Base-by-base conservation (phyloP, 53 echinoderm and acorn worm genomes). In the Luidia sarsii region DNA sequence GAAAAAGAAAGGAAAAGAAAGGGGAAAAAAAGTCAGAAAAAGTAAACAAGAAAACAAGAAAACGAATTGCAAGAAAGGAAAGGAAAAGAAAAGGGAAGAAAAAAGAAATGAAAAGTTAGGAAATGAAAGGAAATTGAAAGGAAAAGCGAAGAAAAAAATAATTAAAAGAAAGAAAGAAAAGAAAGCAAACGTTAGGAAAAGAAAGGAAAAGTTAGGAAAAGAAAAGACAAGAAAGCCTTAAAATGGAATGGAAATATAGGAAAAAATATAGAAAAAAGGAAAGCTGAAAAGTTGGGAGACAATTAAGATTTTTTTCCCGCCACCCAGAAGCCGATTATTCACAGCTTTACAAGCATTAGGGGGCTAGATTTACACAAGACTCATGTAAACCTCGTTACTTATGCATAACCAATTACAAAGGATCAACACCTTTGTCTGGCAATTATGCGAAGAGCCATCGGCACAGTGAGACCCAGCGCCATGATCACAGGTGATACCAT, bases 371-470 rank as follows among this genome's bases (percentile, higher is more conserved):
- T 77, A 60, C 59, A 39, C 48, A n/a, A 77, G 77, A 77, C 32
- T 72, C 52, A 25, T 41, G 19, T 14, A 25, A 48, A 57, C 61
- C 60, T 77, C 61, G 43, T 77, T 60, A 61, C 60, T 61, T 77
- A 77, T 77, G 59, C 77, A 77, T 77, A 77, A 77, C 60, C 77
- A 77, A 77, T 77, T 77, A 77, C 43, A 77, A 60, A 60, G 77
- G 61, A 77, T 77, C 77, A 77, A 77, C 77, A 77, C 77, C 45
- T 60, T 41, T 67, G 67, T 77, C 60, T 36, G 46, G 28, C 39
- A 33, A 74, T 57, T 57, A 25, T 38, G 18, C 33, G 18, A 19
- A 50, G n/a, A 55, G 45, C 32, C 55, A 37, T 11, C 46, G 46
- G 46, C 8, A 14, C 15, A 46, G n/a, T n/a, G n/a, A n/a, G n/a